Conservation (phyloP, 2,113 vertebrate species). For the Euleptes europaea region DNA sequence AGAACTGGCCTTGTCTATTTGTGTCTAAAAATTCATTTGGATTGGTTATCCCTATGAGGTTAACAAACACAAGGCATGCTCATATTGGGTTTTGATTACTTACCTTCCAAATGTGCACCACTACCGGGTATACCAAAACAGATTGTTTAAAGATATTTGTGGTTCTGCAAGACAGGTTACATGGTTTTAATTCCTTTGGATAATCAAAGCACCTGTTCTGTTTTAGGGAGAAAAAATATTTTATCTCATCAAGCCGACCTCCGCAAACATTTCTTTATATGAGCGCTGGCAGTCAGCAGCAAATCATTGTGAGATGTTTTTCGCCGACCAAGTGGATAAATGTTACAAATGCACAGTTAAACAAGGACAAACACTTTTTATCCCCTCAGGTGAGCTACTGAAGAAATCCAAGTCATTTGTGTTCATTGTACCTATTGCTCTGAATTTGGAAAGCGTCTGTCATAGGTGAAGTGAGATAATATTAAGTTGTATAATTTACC, state of each 20-base stretch:
- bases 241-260: slow-evolving; percentile 97
- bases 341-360: slow-evolving; percentile 97
- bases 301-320: slow-evolving; percentile 98
- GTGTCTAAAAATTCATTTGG: too few relatives aligned
- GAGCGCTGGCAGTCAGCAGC: slow-evolving; percentile 96
- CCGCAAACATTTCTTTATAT: slow-evolving; percentile 95
- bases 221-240: slow-evolving; percentile 97
- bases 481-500: not conserved
- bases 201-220: slow-evolving; percentile 47
- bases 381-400: slow-evolving; percentile 89
- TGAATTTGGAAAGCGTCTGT: not conserved
- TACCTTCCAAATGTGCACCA: too few relatives aligned
- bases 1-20: too few relatives aligned
- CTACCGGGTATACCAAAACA: too few relatives aligned
- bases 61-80: too few relatives aligned
- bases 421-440: not conserved
- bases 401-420: not conserved
- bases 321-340: slow-evolving; percentile 98
- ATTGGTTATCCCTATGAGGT: too few relatives aligned
- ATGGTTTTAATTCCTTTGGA: not conserved
- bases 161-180: not conserved
- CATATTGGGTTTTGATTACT: too few relatives aligned
- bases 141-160: not conserved
- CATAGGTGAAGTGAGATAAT: not conserved
- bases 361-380: slow-evolving; percentile 96